Conservation (phyloP, 2,888 invertebrate genomes). For the Acleris cristana region DNA sequence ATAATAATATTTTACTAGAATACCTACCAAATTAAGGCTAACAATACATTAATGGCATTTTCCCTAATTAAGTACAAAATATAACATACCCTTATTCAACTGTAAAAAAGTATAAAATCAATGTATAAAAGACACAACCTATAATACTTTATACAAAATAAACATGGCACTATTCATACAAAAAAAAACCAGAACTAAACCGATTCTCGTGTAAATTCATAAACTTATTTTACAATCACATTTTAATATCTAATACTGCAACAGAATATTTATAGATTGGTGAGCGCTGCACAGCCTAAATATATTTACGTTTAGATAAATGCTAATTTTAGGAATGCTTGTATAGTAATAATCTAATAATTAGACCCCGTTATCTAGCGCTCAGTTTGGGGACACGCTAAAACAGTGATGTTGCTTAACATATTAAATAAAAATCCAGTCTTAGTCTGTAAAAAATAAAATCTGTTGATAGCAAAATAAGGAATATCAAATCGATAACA, state of each 20-base stretch:
- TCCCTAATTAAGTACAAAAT: conserved; percentile 26
- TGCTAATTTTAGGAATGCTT: conserved; percentile 50
- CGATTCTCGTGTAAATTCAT: conserved; percentile 26
- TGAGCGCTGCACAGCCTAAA: conserved; percentile 57
- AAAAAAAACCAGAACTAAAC: conserved; percentile 26
- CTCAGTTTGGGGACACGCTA: too few species aligned
- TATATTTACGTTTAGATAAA: conserved; percentile 43
- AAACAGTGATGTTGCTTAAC: too few species aligned
- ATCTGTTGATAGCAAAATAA: too few species aligned
- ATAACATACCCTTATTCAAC: conserved; percentile 35
- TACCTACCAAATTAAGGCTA: too few species aligned
- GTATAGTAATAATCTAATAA: conserved; percentile 7
- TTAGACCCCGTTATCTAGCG: too few species aligned
- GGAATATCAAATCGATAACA: too few species aligned
- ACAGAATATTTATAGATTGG: conserved; percentile 43
- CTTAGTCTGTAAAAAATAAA: too few species aligned
- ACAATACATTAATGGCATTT: conserved; percentile 18
- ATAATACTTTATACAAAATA: conserved; percentile 44
- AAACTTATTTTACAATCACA: conserved; percentile 55
- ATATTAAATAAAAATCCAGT: too few species aligned
- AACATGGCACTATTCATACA: conserved; percentile 56
- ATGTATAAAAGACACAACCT: conserved; percentile 38
- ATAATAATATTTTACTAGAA: too few species aligned
- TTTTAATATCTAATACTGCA: conserved; percentile 63
- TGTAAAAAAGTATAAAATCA: conserved; percentile 42